Evolutionary conservation across 2,888 invertebrate genomes (phyloP), one percentile per base, ranked within the genome.

Genomic region (Liodrosophila aerea): DNA sequence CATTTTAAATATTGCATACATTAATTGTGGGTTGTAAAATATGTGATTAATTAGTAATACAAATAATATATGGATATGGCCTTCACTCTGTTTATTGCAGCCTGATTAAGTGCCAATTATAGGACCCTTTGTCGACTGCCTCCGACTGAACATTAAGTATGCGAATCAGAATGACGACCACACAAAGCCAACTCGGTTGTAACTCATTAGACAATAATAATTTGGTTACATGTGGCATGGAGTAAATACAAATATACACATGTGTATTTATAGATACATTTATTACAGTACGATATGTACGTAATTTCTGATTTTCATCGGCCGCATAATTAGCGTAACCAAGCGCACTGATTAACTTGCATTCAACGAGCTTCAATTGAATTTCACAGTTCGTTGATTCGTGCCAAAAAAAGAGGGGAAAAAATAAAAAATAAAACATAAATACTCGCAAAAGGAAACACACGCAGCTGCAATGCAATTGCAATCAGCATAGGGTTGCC

Each of bases 311-410:
- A 58, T 58, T 67, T 69, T 69, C 59, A 64, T 61, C 63, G 76
- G 77, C 77, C 77, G 64, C 85, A 80, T 86, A 80, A 80, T 81
- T 86, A 85, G 86, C 85, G 86, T 81, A 86, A 68, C 85, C 78
- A 85, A 81, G 81, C 81, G 81, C 74, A 86, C 85, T 81, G 86
- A 86, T 81, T 81, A 86, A 81, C 86, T 80, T 77, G 86, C 86
- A 81, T 81, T 81, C 86, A 81, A 60, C 78, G 71, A 72, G 86
- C 86, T 86, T 82, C 85, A 86, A 81, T 86, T 81, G 85, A 86
- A 86, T 86, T 86, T 81, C 64, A 66, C 86, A 80, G 82, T 76
- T 86, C 74, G 80, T 73, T 80, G 75, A 76, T 77, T 80, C 74
- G 69, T 70, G 56, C 61, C 62, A 49, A 62, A 75, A 80, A 68